Evolutionary conservation across 2,797 vertebrate species (phyloP).

Genomic region (Sebastes goodei): DNA sequence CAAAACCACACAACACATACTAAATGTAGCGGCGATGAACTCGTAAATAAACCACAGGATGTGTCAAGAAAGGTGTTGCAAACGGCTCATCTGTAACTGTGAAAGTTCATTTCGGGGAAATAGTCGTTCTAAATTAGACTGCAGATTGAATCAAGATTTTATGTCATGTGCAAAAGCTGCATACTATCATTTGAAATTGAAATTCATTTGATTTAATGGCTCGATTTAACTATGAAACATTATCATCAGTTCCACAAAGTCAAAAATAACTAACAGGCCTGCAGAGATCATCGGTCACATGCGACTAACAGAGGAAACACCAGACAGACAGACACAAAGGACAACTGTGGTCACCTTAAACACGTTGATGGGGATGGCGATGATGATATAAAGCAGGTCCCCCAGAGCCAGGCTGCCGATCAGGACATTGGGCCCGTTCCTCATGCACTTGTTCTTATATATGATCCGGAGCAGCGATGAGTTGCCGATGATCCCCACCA

Average conservation of each 20-base stretch:
- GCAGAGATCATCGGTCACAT: background rate
- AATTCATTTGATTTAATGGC: background rate
- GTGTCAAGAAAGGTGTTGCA: background rate
- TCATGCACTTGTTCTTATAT: slow-evolving; percentile 94
- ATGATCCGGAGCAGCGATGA: slow-evolving; percentile 90
- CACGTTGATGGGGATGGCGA: slow-evolving; percentile 89
- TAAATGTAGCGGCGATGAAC: background rate
- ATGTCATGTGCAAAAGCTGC: background rate
- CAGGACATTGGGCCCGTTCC: slow-evolving; percentile 90
- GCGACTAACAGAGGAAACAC: background rate
- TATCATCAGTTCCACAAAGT: background rate
- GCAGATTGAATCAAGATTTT: background rate
- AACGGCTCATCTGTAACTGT: background rate
- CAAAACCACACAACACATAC: slow-evolving; percentile 11
- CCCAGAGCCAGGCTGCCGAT: slow-evolving; percentile 91
- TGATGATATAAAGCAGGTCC: slow-evolving; percentile 91
- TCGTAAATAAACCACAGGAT: background rate
- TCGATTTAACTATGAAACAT: background rate
- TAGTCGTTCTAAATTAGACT: background rate
- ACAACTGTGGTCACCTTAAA: slow-evolving; percentile 70
- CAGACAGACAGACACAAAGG: background rate
- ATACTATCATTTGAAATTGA: background rate
- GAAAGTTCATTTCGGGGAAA: background rate
- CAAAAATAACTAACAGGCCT: background rate
- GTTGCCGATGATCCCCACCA: slow-evolving; percentile 91